Percentiles rank a stretch among this genome's conserved stretches.
These are phyloP conservation scores for Mormyrops attenuatus DNA, from an alignment of 2,797 vertebrate species.

Conservation along the genomic window DNA sequence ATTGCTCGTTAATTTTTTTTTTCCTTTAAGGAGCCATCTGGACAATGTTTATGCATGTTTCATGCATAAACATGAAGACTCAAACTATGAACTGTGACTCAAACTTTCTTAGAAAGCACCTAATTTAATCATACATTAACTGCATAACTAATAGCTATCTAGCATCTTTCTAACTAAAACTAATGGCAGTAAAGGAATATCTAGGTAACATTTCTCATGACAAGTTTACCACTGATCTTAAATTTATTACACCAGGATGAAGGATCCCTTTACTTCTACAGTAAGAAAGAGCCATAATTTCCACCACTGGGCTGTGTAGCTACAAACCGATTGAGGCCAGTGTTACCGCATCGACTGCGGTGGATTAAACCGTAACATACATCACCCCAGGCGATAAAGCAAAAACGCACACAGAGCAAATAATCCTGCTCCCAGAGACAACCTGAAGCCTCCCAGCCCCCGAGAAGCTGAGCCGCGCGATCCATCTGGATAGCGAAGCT, in stretches of 20 bases:
- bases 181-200: background rate
- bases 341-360: background rate
- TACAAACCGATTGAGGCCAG: background rate
- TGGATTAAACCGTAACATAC: background rate
- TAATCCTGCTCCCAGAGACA: conserved; percentile 25
- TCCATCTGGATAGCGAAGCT: conserved; percentile 43
- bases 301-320: background rate
- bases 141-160: background rate
- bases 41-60: background rate
- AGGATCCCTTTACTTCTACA: background rate
- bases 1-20: background rate
- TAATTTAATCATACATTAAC: background rate
- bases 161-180: background rate
- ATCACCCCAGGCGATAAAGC: background rate
- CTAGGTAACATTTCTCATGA: background rate
- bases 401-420: background rate
- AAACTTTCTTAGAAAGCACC: background rate
- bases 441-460: conserved; percentile 33
- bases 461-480: conserved; percentile 45
- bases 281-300: background rate
- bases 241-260: background rate
- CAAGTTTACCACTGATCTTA: background rate
- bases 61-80: background rate
- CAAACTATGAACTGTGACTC: too few species aligned
- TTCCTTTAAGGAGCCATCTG: conserved; percentile 7